Evolutionary conservation across 2,113 vertebrate genomes (phyloP).

Genomic region (Leucosticte australis): DNA sequence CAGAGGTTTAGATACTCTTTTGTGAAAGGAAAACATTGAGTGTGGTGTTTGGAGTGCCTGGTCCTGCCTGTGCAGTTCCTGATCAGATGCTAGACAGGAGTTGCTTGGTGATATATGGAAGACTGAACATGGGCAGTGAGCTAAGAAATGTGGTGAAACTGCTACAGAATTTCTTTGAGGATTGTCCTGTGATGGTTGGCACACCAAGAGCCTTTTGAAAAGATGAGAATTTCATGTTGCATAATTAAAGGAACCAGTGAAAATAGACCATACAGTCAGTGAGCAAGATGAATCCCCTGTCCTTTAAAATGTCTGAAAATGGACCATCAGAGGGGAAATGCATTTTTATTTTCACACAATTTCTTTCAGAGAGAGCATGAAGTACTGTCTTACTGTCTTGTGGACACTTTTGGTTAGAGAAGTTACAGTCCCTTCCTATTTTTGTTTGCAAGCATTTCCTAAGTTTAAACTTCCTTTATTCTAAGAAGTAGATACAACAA

Average conservation of each 20-base stretch:
- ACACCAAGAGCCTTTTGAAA: not conserved
- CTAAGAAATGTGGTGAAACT: not conserved
- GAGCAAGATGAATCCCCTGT: not conserved
- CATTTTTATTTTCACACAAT: not conserved
- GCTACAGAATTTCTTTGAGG: not conserved
- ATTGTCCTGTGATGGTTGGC: not conserved
- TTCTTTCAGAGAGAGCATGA: not conserved
- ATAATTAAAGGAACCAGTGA: not conserved
- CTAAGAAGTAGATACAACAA: not conserved
- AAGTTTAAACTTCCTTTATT: slow-evolving; percentile 22
- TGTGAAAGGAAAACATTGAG: not conserved
- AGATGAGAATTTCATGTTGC: not conserved
- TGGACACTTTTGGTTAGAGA: not conserved
- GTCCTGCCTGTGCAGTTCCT: not conserved
- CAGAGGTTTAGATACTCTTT: not conserved
- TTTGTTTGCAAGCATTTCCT: not conserved
- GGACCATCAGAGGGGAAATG: not conserved
- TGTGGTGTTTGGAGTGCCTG: not conserved
- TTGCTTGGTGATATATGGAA: not conserved
- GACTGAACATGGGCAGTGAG: not conserved
- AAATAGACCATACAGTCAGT: not conserved
- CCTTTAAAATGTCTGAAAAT: not conserved
- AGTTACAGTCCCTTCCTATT: not conserved
- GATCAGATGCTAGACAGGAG: not conserved
- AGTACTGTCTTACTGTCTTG: not conserved